These are phyloP conservation scores for Mallateleia sp. DNA, from an alignment of 2,888 invertebrate genomes.

Conservation along the genomic window DNA sequence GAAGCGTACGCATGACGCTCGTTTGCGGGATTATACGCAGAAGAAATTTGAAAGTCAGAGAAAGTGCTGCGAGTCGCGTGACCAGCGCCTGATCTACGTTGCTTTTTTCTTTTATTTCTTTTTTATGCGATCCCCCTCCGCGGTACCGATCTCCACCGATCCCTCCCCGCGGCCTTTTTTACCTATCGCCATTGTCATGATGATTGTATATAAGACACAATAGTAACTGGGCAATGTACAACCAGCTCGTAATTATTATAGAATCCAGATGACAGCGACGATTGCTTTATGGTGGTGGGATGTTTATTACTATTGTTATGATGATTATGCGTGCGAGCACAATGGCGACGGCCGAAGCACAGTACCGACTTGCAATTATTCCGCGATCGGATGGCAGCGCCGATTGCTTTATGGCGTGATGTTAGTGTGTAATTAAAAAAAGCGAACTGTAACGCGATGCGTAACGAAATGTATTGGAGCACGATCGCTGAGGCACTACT, in stretches of 20 bases:
- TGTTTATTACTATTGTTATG: constrained; percentile 62
- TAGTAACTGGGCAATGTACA: constrained; percentile 47
- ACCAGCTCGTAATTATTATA: constrained; percentile 49
- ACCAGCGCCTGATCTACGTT: constrained; percentile 36
- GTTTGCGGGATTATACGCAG: constrained; percentile 46
- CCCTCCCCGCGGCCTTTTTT: constrained; percentile 1
- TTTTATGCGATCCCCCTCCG: constrained; percentile 11
- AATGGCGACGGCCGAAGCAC: constrained; percentile 40
- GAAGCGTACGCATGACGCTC: constrained; percentile 37
- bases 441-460: constrained; percentile 42
- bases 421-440: constrained; percentile 61
- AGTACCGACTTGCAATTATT: constrained; percentile 47
- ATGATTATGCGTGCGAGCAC: constrained; percentile 52
- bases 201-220: constrained; percentile 31
- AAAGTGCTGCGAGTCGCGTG: constrained; percentile 84
- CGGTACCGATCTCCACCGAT: background rate
- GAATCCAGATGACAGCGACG: constrained; percentile 60
- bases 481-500: constrained; percentile 26
- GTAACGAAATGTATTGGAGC: constrained; percentile 52
- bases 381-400: constrained; percentile 54
- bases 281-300: constrained; percentile 58
- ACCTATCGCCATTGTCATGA: constrained; percentile 17
- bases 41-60: constrained; percentile 89
- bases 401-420: constrained; percentile 61
- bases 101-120: constrained; percentile 34